These are phyloP conservation scores for Balaeniceps rex DNA, from an alignment of 2,113 vertebrate genomes.

Conservation along the genomic window DNA sequence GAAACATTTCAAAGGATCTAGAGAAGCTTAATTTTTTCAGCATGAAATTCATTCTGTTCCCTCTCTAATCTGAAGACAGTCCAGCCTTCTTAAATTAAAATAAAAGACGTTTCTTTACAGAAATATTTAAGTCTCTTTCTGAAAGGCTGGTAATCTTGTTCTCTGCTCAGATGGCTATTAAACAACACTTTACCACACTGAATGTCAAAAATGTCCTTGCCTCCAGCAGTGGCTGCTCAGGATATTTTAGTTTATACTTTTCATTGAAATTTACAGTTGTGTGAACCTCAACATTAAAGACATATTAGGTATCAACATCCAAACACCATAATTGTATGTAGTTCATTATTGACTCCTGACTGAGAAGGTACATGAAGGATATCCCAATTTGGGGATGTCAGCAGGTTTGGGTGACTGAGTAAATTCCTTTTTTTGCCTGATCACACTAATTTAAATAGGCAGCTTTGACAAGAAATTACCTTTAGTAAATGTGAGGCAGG, in stretches of 20 bases:
- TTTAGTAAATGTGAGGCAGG: not conserved
- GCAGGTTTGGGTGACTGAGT: not conserved
- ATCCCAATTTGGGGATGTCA: not conserved
- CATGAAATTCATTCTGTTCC: not conserved
- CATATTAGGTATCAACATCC: not conserved
- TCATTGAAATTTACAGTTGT: not conserved
- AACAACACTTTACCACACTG: not conserved
- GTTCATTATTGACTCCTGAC: not conserved
- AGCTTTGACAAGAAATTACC: not conserved
- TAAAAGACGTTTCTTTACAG: not conserved
- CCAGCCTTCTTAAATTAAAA: not conserved
- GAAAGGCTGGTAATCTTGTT: not conserved
- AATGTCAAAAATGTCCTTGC: not conserved
- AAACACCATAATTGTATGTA: not conserved
- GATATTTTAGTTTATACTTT: not conserved
- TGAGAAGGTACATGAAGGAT: not conserved
- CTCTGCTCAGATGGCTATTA: not conserved
- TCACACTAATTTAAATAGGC: not conserved
- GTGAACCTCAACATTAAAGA: not conserved
- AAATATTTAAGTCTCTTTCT: not conserved
- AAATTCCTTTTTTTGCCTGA: not conserved
- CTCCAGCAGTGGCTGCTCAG: not conserved
- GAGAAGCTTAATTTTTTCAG: not conserved
- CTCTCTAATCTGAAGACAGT: not conserved
- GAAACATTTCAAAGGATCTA: not conserved